These are phyloP conservation scores for Drosophila lacteicornis DNA, from an alignment of 1,140 invertebrate species.

Conservation along the genomic window DNA sequence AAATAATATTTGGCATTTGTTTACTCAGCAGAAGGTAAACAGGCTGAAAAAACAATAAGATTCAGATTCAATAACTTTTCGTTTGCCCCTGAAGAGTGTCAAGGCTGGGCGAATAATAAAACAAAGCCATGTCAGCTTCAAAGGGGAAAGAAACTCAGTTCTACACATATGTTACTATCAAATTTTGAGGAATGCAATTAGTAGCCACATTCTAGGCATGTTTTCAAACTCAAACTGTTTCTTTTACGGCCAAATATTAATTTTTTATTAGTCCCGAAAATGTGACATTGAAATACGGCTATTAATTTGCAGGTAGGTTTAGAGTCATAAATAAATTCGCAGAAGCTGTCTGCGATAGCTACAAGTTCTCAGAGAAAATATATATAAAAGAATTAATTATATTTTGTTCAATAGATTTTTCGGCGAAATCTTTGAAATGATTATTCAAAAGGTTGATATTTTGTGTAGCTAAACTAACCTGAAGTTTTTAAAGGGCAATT, in stretches of 20 bases:
- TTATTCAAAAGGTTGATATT: too few species aligned
- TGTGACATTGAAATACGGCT: constrained; percentile 11
- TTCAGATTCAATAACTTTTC: constrained; percentile 36
- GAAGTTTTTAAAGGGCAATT: too few species aligned
- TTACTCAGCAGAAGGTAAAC: constrained; percentile 43
- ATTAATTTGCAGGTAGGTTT: constrained; percentile 20
- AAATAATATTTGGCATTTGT: constrained; percentile 59
- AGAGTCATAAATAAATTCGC: constrained; percentile 1
- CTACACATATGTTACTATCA: constrained; percentile 5
- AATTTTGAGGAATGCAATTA: constrained; percentile 7
- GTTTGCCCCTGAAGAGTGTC: constrained; percentile 28
- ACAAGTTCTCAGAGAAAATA: not conserved
- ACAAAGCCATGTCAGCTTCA: not conserved
- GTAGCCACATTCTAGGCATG: not conserved
- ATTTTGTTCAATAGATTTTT: constrained; percentile 13
- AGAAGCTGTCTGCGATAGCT: not conserved
- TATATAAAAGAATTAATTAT: not conserved
- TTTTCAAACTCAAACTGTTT: not conserved
- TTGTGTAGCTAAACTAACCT: not conserved
- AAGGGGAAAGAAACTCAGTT: not conserved
- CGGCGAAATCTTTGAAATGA: not conserved
- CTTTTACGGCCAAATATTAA: constrained; percentile 3
- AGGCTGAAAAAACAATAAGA: constrained; percentile 17
- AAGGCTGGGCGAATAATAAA: constrained; percentile 25
- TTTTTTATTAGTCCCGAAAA: constrained; percentile 1